These are phyloP conservation scores for Aegithalos caudatus DNA, from an alignment of 2,113 vertebrate genomes.

Conservation along the genomic window DNA sequence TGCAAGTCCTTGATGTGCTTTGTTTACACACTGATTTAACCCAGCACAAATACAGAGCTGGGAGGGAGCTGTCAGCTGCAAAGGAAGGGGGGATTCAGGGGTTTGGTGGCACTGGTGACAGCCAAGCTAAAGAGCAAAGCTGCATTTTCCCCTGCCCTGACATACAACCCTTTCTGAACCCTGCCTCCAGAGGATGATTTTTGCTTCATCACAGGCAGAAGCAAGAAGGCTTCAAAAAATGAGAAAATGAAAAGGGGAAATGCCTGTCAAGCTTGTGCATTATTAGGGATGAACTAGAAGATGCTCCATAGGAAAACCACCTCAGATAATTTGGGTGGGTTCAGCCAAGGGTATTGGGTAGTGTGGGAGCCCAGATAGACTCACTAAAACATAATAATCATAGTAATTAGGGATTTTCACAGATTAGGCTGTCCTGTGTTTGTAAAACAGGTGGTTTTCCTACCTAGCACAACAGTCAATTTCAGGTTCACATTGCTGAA, in stretches of 20 bases:
- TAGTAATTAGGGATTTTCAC: neutral
- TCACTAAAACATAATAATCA: neutral
- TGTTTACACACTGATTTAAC: neutral
- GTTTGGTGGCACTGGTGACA: neutral
- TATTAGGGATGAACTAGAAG: neutral
- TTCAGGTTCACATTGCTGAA: slow-evolving; percentile 37
- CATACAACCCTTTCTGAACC: neutral
- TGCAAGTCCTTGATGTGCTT: neutral
- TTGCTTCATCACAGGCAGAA: neutral
- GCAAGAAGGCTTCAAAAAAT: neutral
- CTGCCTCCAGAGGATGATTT: neutral
- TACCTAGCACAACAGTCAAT: neutral
- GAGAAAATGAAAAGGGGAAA: neutral
- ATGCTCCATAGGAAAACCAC: neutral
- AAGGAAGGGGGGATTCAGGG: neutral
- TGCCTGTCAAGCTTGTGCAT: neutral
- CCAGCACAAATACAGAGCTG: neutral
- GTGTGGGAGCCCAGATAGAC: neutral
- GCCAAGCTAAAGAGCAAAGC: neutral
- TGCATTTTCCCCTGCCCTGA: neutral
- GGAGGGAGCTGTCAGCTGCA: neutral
- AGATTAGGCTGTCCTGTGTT: neutral
- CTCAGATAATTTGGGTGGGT: neutral
- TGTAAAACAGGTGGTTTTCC: slow-evolving; percentile 4
- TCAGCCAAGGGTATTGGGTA: neutral